Base-by-base conservation (phyloP, 2,113 vertebrate genomes). In the Numenius arquata region DNA sequence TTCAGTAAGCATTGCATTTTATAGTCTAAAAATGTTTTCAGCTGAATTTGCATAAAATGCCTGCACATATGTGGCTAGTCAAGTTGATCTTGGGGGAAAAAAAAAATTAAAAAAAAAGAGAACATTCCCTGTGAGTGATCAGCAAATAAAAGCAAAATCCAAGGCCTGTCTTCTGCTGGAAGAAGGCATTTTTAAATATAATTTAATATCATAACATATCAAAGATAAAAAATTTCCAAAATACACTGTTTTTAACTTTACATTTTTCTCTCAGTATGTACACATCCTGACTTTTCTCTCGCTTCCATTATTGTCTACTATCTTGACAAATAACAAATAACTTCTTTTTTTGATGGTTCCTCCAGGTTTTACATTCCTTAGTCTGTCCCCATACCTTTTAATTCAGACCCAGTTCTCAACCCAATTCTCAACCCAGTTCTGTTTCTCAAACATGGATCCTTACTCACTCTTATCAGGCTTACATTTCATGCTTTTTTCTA, bases 1-100 rank as follows among this genome's bases (percentile, higher is more conserved):
- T 82, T 95, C 66, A 88, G 85, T 89, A 93, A 82, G 12, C 61
- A 88, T 43, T 82, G 3, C 38, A 56, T 89, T 95, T 93, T 72
- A 82, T 67, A 20, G 20, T 17, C 41, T 81, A 53, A 89, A 95
- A 89, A 34, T 56, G 4, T 84, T 95, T 84, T 74, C 34, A 71
- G n/a, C 9, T 87, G 56, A 91, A 75, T 93, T 87, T 93, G 17
- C 73, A 78, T 38, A 81, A 93, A 91, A 89, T 0, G 0, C 70
- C 32, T 53, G 27, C 34, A 81, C 55, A 58, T 92, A 84, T 70
- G 77, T 63, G 13, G 5, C 43, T 93, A 82, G 52, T 63, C 77
- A 93, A 70, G 30, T 62, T 61, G 43, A 80, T 73, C 29, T 53
- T 32, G 9, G 18, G 22, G 9, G 8, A 55, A 76, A 47, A 43